Evolutionary conservation across 37 sponge, comb jelly and placozoan species (phyloP), one percentile per base, ranked within the genome.

Genomic region (Oscarella lobularis): DNA sequence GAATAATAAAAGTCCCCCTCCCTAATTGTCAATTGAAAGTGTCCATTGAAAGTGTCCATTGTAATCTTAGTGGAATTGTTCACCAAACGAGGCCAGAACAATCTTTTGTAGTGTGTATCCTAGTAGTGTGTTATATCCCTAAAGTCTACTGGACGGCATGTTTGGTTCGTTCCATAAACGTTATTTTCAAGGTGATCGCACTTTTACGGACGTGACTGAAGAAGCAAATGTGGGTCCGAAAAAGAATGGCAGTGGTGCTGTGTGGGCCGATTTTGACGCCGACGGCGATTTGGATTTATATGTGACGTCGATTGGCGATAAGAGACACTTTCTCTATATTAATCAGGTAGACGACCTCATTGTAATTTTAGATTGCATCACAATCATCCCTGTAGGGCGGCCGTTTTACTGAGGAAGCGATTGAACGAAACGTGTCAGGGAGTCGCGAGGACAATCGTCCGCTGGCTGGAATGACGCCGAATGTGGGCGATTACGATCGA

Each of bases 171-270:
- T n/a, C n/a, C n/a, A n/a, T n/a, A n/a, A n/a, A n/a, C n/a, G n/a
- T 48, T 48, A 48, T 48, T 48, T 20, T 48, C 60, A 27, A 48
- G 60, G 60, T 27, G 14, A 48, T 48, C 14, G 60, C 9, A 48
- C 9, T 34, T 68, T 30, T 68, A 35, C 6, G 31, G 71, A 68
- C 29, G 71, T 68, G 71, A 68, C 71, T n/a, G 29, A 5, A 4
- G n/a, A 14, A 4, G 29, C 29, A 4, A 34, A 34, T 4, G 4
- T 68, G 6, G 71, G 71, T 5, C 71, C 71, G 6, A n/a, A 5
- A 4, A 20, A 68, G 71, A 5, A 68, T 68, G 71, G n/a, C 29
- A 68, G 71, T 14, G 71, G 71, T 68, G 71, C 71, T n/a, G 71
- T 14, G 4, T 68, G 71, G 71, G 5, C 31, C 4, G 71, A 68